These are phyloP conservation scores for Trachurus trachurus DNA, from an alignment of 2,797 vertebrate species.

Conservation along the genomic window DNA sequence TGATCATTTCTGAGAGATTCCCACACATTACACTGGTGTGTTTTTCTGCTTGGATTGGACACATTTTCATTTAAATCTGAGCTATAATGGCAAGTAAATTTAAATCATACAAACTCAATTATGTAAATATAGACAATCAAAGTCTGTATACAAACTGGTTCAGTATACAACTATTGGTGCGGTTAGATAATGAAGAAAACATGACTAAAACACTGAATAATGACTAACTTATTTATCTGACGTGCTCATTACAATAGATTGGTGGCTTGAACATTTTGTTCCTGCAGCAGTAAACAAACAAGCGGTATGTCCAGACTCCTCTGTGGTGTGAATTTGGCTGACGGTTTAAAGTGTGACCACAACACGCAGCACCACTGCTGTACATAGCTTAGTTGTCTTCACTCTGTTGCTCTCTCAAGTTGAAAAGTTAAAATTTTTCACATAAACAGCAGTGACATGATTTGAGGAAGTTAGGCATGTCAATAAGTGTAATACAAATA, in stretches of 20 bases:
- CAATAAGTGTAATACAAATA: no score
- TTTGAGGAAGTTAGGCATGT: no score
- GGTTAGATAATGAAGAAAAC: background rate
- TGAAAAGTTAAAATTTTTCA: background rate
- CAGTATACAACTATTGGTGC: background rate
- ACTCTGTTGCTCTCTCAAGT: background rate
- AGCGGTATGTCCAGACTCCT: background rate
- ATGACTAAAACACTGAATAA: background rate
- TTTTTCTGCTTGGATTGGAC: background rate
- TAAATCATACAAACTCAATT: background rate
- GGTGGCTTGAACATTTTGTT: conserved; percentile 13
- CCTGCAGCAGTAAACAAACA: background rate
- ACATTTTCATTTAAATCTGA: background rate
- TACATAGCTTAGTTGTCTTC: background rate
- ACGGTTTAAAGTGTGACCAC: background rate
- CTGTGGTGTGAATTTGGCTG: background rate
- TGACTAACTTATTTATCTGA: conserved; percentile 10
- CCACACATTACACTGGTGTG: conserved; percentile 13
- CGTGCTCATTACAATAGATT: conserved; percentile 13
- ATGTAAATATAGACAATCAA: background rate
- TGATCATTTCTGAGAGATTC: conserved; percentile 30
- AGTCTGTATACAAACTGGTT: background rate
- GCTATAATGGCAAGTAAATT: background rate
- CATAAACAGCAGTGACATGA: background rate
- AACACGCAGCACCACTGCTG: background rate